phyloP scores from a whole-genome alignment of 2,888 invertebrate genomes.

The Cataglyphis rosenhaueri region DNA sequence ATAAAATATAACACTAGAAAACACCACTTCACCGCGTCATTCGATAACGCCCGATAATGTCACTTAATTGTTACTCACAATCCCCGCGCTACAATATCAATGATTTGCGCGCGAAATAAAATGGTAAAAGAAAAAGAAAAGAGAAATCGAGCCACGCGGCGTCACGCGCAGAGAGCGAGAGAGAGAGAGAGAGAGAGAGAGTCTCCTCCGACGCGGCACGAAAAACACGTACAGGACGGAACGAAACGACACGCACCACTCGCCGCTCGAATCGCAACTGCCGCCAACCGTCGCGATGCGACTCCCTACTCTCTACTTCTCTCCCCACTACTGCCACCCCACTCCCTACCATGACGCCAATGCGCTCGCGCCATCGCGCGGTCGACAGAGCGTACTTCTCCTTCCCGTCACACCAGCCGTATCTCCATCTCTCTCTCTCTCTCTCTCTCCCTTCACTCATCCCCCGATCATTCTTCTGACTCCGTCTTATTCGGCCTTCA shows the following conservation, averaged over 20 bases:
- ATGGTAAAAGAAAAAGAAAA: conserved; percentile 56
- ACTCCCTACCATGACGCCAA: not conserved
- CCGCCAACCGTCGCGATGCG: conserved; percentile 56
- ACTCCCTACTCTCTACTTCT: conserved; percentile 40
- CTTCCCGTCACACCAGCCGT: not conserved
- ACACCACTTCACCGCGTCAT: conserved; percentile 68
- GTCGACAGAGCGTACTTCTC: not conserved
- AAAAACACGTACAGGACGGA: conserved; percentile 63
- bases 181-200: too few species aligned
- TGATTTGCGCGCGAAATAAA: conserved; percentile 37
- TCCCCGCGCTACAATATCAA: not conserved
- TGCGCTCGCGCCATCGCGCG: conserved; percentile 28
- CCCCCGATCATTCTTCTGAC: conserved; percentile 57
- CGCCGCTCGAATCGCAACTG: conserved; percentile 81
- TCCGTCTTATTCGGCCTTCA: conserved; percentile 66
- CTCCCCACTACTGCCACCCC: not conserved
- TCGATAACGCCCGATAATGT: conserved; percentile 25
- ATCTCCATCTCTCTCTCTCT: conserved; percentile 3
- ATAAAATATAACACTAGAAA: conserved; percentile 64
- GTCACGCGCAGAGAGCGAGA: conserved; percentile 50
- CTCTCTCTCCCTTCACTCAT: not conserved
- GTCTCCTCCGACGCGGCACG: conserved; percentile 44
- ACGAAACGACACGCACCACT: conserved; percentile 77
- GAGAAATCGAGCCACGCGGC: conserved; percentile 51
- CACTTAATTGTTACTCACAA: conserved; percentile 9